Evolutionary conservation across 2,888 invertebrate species (phyloP), one percentile per base, ranked within the genome.

Genomic region (Hedychridium roseum): DNA sequence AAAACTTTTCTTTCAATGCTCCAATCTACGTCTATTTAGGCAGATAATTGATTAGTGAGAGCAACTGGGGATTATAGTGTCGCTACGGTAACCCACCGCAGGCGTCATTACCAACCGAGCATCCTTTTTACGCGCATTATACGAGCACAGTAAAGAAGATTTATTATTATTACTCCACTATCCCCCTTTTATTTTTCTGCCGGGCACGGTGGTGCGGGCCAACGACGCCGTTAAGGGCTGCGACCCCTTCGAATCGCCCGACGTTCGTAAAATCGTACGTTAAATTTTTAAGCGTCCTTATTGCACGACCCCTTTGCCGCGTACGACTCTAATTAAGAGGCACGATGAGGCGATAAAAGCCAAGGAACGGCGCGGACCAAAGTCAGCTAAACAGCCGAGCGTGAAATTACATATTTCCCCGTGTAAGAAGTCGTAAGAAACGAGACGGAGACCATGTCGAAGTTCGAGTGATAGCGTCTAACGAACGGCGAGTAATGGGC

Each of bases 121-220:
- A 55, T 51, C 54, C 43, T 54, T 53, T 53, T 57, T 46, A 51
- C 43, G 41, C 32, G 34, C 46, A 44, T 51, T 55, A 54, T 55
- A 51, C 40, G 50, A 23, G 41, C 41, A 47, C 39, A 49, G 46
- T 57, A 52, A 54, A 54, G 51, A 52, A 49, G 46, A 52, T 50
- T 55, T 49, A 51, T 55, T 55, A 41, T 55, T 51, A 45, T 55
- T 51, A 43, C n/a, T n/a, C n/a, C n/a, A n/a, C n/a, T n/a, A n/a
- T n/a, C n/a, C 40, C 40, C 34, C 34, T 41, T 46, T 55, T 43
- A 48, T 39, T 51, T 55, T 49, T 55, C 43, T 55, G 44, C 42
- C 32, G 41, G 36, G 42, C 38, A 43, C 48, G 39, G 42, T 43
- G 40, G 43, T 23, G 38, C 41, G n/a, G n/a, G 14, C 37, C 43